These are phyloP conservation scores for Chrysaora quinquecirrha DNA, from an alignment of 30 jellyfish, hydroid and myxozoan genomes.

Conservation along the genomic window DNA sequence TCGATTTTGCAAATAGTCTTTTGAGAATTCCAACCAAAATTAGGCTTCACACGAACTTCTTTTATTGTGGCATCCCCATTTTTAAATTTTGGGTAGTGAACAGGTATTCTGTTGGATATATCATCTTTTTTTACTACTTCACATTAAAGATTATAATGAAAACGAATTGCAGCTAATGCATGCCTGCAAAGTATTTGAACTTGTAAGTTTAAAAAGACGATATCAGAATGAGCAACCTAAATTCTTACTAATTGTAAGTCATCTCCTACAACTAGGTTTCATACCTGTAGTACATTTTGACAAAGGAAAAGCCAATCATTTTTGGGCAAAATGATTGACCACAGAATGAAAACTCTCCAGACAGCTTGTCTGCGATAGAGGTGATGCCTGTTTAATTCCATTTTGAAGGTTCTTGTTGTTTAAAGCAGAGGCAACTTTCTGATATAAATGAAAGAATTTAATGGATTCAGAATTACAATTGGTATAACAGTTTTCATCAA, in stretches of 20 bases:
- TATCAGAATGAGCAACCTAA: background rate
- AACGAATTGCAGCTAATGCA: conserved; percentile 43
- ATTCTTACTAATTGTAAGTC: background rate
- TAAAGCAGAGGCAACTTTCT: no score
- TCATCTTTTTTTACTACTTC: conserved; percentile 13
- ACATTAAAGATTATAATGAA: conserved; percentile 32
- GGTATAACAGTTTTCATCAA: no score
- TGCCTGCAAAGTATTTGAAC: conserved; percentile 2
- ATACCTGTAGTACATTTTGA: conserved; percentile 50
- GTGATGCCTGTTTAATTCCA: conserved; percentile 39
- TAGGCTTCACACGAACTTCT: conserved; percentile 29
- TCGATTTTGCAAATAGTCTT: no score
- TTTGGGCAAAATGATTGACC: conserved; percentile 35
- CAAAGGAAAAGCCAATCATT: no score
- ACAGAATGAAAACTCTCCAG: conserved; percentile 51
- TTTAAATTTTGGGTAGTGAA: no score
- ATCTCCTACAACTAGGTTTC: background rate
- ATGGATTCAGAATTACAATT: no score
- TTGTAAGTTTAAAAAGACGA: background rate
- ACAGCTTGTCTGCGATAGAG: no score
- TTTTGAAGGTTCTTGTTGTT: no score
- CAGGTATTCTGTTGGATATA: conserved; percentile 3
- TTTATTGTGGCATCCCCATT: no score
- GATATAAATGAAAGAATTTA: background rate
- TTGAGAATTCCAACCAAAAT: conserved; percentile 32